Percentiles rank a stretch among this genome's conserved stretches.
Evolutionary conservation across 2,797 vertebrate genomes (phyloP).

Genomic region (Ispidina lecontei): DNA sequence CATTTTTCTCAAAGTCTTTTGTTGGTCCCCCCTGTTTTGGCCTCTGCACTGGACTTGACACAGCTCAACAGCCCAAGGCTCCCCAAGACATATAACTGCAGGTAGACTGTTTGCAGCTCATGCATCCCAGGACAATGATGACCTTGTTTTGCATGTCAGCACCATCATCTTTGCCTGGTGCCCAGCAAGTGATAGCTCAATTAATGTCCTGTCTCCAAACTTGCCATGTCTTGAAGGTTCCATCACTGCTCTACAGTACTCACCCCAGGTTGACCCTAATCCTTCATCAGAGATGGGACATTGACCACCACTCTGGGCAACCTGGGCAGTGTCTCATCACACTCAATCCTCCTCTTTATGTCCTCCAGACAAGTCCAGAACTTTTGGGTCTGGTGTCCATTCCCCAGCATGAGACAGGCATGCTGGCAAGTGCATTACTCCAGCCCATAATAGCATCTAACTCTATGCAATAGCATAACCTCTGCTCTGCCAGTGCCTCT

Average conservation of each 20-base stretch:
- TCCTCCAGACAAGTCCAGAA: not conserved
- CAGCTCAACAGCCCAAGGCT: not conserved
- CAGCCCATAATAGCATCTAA: not conserved
- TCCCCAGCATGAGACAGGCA: not conserved
- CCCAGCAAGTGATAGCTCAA: not conserved
- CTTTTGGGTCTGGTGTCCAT: not conserved
- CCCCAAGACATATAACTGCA: not conserved
- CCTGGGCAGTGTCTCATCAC: not conserved
- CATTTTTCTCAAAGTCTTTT: not conserved
- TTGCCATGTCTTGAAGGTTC: not conserved
- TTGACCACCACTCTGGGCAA: not conserved
- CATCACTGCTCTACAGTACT: not conserved
- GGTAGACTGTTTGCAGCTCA: not conserved
- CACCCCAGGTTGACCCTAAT: not conserved
- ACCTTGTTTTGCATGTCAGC: not conserved
- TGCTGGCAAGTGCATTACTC: not conserved
- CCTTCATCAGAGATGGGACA: not conserved
- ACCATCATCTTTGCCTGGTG: not conserved
- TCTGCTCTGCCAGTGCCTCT: not conserved
- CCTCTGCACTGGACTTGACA: not conserved
- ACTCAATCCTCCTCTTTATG: not conserved
- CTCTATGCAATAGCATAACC: not conserved
- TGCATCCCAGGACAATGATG: not conserved
- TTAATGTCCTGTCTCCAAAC: not conserved
- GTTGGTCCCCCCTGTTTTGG: not conserved